A percentile compares a stretch with the other conserved stretches of the same genome.
Evolutionary conservation across 1,140 invertebrate genomes (phyloP).

Genomic region (Helicoverpa zea): DNA sequence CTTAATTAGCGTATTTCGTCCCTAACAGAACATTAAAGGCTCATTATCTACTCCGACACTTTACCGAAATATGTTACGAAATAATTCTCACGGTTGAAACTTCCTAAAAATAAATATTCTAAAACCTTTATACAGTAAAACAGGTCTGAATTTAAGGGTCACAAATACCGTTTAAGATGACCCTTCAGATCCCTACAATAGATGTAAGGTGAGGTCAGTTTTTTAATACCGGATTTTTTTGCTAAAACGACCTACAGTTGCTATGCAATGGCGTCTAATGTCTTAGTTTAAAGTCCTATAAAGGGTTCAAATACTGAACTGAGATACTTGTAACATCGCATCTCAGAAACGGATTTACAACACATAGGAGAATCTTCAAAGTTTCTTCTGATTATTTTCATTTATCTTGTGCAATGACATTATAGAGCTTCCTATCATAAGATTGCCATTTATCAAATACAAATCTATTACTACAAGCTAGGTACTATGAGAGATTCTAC

Average conservation of each 20-base stretch:
- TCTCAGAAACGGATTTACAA: too few species aligned
- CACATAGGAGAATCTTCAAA: too few species aligned
- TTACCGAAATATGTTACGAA: neutral
- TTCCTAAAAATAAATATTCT: slow-evolving; percentile 5
- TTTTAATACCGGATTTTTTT: neutral
- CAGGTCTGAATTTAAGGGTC: neutral
- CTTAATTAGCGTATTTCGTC: too few species aligned
- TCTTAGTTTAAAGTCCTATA: too few species aligned
- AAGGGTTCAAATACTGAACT: too few species aligned
- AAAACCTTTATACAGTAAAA: slow-evolving; percentile 19
- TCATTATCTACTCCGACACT: neutral
- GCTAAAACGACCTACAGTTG: neutral
- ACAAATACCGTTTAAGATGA: neutral
- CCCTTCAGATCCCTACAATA: neutral
- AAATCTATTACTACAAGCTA: too few species aligned
- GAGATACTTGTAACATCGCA: too few species aligned
- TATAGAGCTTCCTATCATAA: too few species aligned
- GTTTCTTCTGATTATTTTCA: too few species aligned
- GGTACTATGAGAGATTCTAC: too few species aligned
- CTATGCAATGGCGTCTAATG: neutral
- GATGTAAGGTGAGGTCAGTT: slow-evolving; percentile 27
- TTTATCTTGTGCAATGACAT: too few species aligned
- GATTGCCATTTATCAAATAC: too few species aligned
- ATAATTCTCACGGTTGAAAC: slow-evolving; percentile 19
- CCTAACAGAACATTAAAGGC: neutral